phyloP scores from a whole-genome alignment of 2,888 invertebrate species.

The Drosophila neotestacea region DNA sequence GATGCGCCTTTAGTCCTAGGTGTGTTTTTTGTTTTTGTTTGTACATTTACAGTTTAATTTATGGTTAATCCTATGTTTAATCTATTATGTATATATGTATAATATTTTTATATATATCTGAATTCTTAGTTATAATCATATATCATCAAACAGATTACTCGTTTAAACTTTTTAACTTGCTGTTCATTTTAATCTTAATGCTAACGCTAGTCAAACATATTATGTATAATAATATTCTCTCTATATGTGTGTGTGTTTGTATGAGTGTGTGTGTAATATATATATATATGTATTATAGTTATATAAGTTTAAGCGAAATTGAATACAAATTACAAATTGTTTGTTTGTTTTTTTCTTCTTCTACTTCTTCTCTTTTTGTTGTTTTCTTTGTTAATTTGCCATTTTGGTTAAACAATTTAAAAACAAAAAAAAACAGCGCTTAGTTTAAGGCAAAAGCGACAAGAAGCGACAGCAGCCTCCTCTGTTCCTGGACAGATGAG shows the following conservation, averaged over 20 bases:
- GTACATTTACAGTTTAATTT: constrained; percentile 55
- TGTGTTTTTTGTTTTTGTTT: constrained; percentile 31
- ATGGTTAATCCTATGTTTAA: neutral
- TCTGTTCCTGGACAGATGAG: constrained; percentile 13
- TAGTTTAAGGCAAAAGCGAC: constrained; percentile 1
- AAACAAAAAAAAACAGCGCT: constrained; percentile 16
- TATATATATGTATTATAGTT: constrained; percentile 8
- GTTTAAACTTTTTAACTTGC: constrained; percentile 26
- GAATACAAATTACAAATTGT: constrained; percentile 29
- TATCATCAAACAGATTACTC: constrained; percentile 14
- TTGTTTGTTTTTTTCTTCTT: neutral
- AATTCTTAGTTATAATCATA: neutral
- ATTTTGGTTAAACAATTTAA: constrained; percentile 8
- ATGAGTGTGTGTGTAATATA: neutral
- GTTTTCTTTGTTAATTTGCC: neutral
- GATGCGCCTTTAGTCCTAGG: constrained; percentile 38
- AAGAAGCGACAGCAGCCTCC: constrained; percentile 31
- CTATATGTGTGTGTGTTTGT: constrained; percentile 2
- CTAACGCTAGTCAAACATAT: constrained; percentile 35
- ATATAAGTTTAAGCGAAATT: constrained; percentile 12
- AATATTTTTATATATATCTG: constrained; percentile 15
- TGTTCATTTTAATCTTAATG: constrained; percentile 16
- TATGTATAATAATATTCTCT: constrained; percentile 5
- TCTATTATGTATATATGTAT: constrained; percentile 5
- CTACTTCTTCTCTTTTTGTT: neutral